Base-by-base conservation (phyloP, 2,113 vertebrate species). In the Emydura subglobosa region DNA sequence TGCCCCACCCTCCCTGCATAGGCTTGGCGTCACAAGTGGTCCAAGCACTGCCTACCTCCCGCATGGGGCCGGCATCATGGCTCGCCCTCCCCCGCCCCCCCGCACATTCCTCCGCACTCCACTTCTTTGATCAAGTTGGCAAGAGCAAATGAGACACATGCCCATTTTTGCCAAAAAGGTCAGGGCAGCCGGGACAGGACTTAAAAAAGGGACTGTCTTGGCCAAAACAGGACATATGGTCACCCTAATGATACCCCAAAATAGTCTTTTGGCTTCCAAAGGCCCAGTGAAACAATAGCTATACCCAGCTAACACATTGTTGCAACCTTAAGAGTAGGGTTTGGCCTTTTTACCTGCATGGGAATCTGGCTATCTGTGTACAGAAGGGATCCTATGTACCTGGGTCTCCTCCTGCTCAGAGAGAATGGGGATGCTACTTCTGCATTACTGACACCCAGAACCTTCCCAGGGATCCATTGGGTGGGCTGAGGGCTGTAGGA, bases 391-490 rank as follows among this genome's bases (percentile, higher is more conserved):
- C n/a, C 47, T 83, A 57, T 80, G 82, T 81, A 72, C 31, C 81
- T 80, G 14, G 22, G 88, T 94, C 88, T 74, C 8, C 6, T 19
- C 72, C 51, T 53, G 51, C 51, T 53, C 51, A 53, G 51, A 16
- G 13, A 57, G 57, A 29, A 29, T 9, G 27, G 82, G 47, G 0
- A 0, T 83, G 34, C 65, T 11, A 27, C 3, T 82, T 10, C 57
- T 85, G 24, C 68, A 87, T 17, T 1, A 0, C 17, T 86, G 21
- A 53, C 19, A 5, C n/a, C 34, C 19, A 84, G 14, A 86, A 78
- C 57, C 5, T 55, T 10, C 7, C 25, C 16, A 47, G 53, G 72
- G 79, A 88, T 34, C 11, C 61, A 3, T 0, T 7, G 1, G 1
- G 22, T 25, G 54, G 11, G 11, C 78, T 61, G 83, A 95, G 74